A percentile compares a stretch with the other conserved stretches of the same genome.
Conservation (phyloP, 1,140 invertebrate genomes). For the Octopus bimaculoides region DNA sequence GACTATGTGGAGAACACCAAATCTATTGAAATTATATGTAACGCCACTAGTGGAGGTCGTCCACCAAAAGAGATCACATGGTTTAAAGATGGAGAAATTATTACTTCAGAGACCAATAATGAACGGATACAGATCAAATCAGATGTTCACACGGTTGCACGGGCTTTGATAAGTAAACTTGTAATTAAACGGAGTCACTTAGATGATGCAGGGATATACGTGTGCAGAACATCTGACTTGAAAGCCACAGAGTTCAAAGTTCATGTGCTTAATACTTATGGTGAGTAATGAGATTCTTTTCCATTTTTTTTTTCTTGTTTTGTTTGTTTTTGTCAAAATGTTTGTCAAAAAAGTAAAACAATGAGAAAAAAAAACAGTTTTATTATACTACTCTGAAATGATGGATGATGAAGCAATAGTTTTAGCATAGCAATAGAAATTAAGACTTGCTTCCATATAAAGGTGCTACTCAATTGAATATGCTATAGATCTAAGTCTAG, state of each 20-base stretch:
- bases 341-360: too few relatives aligned
- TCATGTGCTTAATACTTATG: constrained; percentile 35
- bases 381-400: too few relatives aligned
- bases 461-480: too few relatives aligned
- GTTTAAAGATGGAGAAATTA: constrained; percentile 16
- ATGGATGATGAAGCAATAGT: too few relatives aligned
- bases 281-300: not conserved
- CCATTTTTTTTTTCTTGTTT: not conserved
- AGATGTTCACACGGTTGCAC: not conserved
- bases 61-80: constrained; percentile 9
- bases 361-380: too few relatives aligned
- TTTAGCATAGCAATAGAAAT: too few relatives aligned
- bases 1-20: constrained; percentile 10
- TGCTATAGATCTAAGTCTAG: too few relatives aligned
- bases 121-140: not conserved
- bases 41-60: constrained; percentile 7
- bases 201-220: constrained; percentile 41
- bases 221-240: constrained; percentile 38
- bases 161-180: constrained; percentile 36
- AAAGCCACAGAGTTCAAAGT: constrained; percentile 39
- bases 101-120: not conserved
- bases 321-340: not conserved
- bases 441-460: too few relatives aligned
- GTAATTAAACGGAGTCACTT: constrained; percentile 27
- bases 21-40: constrained; percentile 1